Percentiles rank a stretch among this genome's conserved stretches.
These are phyloP conservation scores for Lasius fuliginosus DNA, from an alignment of 2,888 invertebrate genomes.

Conservation along the genomic window DNA sequence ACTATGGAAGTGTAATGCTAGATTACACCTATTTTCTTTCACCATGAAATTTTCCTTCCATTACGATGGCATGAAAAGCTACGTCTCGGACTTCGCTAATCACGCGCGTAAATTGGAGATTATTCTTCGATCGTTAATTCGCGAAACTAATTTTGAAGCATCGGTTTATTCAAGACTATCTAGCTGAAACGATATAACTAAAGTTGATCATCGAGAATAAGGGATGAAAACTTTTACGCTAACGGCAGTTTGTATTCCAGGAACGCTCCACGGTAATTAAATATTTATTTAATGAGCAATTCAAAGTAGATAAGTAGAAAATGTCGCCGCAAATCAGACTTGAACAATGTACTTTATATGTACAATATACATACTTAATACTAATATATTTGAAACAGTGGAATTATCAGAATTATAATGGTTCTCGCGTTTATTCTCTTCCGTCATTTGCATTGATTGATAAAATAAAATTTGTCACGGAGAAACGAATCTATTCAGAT, in stretches of 20 bases:
- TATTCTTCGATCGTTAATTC: slow-evolving; percentile 30
- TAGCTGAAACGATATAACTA: neutral
- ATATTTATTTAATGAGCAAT: slow-evolving; percentile 17
- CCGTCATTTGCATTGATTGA: neutral
- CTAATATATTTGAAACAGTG: neutral
- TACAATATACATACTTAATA: neutral
- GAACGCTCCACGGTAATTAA: neutral
- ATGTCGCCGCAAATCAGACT: neutral
- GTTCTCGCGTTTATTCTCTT: neutral
- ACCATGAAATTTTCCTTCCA: slow-evolving; percentile 13
- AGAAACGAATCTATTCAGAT: neutral
- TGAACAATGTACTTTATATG: neutral
- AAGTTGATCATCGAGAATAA: neutral
- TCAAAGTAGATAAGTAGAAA: slow-evolving; percentile 11
- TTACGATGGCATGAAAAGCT: slow-evolving; percentile 4
- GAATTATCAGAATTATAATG: neutral
- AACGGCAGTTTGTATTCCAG: neutral
- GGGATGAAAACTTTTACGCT: neutral
- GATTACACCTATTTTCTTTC: slow-evolving; percentile 40
- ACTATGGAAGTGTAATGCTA: slow-evolving; percentile 40
- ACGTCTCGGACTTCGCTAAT: slow-evolving; percentile 17
- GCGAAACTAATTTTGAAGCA: slow-evolving; percentile 27
- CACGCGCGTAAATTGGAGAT: slow-evolving; percentile 34
- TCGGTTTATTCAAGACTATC: neutral
- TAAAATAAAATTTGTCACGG: slow-evolving; percentile 9